Conservation (phyloP, 2,113 vertebrate genomes). For the Phrynosoma blainvillii region DNA sequence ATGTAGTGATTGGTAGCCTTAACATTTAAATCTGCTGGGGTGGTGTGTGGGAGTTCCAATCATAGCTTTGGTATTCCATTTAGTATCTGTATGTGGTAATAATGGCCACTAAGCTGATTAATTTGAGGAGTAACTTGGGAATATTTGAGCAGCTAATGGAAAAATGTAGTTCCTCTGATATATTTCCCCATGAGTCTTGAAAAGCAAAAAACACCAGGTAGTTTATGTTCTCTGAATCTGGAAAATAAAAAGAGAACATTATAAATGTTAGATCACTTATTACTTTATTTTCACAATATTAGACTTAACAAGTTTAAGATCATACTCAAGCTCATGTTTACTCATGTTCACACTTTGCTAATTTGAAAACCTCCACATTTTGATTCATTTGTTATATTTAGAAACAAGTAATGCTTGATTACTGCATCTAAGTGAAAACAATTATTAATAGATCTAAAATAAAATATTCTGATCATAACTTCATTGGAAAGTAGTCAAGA, state of each 20-base stretch:
- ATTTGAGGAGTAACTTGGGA: slow-evolving; percentile 31
- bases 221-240: slow-evolving; percentile 7
- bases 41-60: neutral
- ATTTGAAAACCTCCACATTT: neutral
- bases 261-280: neutral
- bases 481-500: slow-evolving; percentile 30
- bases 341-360: neutral
- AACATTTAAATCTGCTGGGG: slow-evolving; percentile 19
- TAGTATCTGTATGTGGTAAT: neutral
- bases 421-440: slow-evolving; percentile 4
- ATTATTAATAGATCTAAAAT: slow-evolving; percentile 16
- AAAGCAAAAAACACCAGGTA: neutral
- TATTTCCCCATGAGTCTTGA: slow-evolving; percentile 8
- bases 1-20: neutral
- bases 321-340: neutral
- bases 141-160: neutral
- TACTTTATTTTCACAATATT: slow-evolving; percentile 9
- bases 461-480: slow-evolving; percentile 20
- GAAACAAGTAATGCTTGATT: slow-evolving; percentile 33
- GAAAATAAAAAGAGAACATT: slow-evolving; percentile 10
- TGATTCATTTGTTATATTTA: slow-evolving; percentile 17
- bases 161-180: neutral
- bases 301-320: slow-evolving; percentile 20
- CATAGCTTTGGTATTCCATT: neutral
- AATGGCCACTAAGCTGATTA: slow-evolving; percentile 13